These are phyloP conservation scores for Anastrepha obliqua DNA, from an alignment of 1,140 invertebrate genomes.

Conservation along the genomic window DNA sequence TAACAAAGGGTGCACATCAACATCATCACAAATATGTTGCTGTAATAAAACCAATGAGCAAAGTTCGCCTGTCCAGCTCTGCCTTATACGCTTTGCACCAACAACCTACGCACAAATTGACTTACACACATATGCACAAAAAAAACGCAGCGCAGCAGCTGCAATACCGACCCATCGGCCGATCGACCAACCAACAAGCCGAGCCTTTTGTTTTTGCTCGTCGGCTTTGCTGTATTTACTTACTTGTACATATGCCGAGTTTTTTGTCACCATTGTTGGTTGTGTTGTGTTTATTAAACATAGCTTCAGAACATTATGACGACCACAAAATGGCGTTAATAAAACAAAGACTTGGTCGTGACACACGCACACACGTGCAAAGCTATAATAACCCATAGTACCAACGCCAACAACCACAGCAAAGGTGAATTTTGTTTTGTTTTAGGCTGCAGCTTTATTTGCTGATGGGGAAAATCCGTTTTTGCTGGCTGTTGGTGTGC, in stretches of 20 bases:
- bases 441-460: neutral
- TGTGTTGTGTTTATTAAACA: constrained; percentile 55
- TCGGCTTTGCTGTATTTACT: neutral
- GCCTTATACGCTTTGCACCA: neutral
- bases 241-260: neutral
- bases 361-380: neutral
- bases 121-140: neutral
- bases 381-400: neutral
- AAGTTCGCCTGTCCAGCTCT: constrained; percentile 16
- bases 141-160: neutral
- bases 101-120: neutral
- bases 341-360: constrained; percentile 28
- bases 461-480: neutral
- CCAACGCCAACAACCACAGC: neutral
- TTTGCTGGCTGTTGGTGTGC: neutral
- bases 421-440: neutral
- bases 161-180: neutral
- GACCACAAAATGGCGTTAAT: constrained; percentile 57
- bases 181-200: neutral
- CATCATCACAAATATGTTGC: constrained; percentile 56
- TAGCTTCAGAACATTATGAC: constrained; percentile 29
- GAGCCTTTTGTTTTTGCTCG: neutral
- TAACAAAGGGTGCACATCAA: constrained; percentile 41
- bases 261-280: constrained; percentile 43
- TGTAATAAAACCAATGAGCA: constrained; percentile 27